Evolutionary conservation across 2,797 vertebrate genomes (phyloP).

Genomic region (Micrastur ruficollis): DNA sequence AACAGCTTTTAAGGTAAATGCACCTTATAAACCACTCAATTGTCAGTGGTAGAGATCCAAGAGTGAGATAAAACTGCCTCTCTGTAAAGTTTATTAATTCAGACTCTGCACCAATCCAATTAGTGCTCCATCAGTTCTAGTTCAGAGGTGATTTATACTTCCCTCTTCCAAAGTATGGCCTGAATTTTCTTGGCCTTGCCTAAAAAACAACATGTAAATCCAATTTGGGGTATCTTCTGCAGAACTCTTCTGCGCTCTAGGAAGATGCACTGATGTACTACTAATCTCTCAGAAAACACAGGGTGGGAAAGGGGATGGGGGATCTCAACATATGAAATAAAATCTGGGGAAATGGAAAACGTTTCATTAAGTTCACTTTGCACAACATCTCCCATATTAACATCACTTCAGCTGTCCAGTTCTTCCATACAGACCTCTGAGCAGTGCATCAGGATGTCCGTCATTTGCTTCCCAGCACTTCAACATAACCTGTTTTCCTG

Average conservation of each 20-base stretch:
- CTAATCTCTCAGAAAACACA: not conserved
- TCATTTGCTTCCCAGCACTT: not conserved
- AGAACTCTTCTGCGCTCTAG: not conserved
- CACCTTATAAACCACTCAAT: not conserved
- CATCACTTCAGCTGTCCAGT: not conserved
- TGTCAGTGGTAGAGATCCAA: not conserved
- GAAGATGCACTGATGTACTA: not conserved
- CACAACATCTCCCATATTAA: not conserved
- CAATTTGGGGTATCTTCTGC: not conserved
- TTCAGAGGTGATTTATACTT: not conserved
- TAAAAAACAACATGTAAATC: not conserved
- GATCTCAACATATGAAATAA: not conserved
- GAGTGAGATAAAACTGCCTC: not conserved
- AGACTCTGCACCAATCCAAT: not conserved
- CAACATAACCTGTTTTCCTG: not conserved
- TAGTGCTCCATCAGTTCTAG: not conserved
- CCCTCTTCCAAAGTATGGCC: not conserved
- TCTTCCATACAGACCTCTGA: not conserved
- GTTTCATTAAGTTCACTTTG: not conserved
- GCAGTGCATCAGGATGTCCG: not conserved
- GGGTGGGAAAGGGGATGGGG: not conserved
- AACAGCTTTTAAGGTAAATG: not conserved
- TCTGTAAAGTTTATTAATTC: not conserved
- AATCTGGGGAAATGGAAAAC: not conserved
- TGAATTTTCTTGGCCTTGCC: not conserved